Base-by-base conservation (phyloP, 2,888 invertebrate genomes). In the Globia sparganii region DNA sequence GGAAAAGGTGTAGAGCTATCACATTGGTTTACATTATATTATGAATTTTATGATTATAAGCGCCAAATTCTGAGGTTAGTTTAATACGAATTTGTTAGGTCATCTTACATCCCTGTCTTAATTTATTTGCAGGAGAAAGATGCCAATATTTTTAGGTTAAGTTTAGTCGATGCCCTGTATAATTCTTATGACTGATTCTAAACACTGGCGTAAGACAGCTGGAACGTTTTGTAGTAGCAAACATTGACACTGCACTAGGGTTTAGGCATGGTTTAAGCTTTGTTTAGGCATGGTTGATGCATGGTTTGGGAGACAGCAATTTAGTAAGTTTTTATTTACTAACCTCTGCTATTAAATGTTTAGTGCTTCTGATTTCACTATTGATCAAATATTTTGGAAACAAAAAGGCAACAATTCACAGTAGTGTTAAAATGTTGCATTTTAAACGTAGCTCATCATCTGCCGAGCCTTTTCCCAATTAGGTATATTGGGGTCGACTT, bases 301-400 rank as follows among this genome's bases (percentile, higher is more conserved):
- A 73, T n/a, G 77, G 72, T 46, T 72, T 61, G 25, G 83, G 83
- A 68, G 1, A 68, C n/a, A 83, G 83, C 83, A 83, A 83, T 81
- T 68, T 43, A 68, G n/a, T 49, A 74, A 40, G 8, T 66, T 56
- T 66, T 74, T 58, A 71, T 66, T 86, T 83, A 83, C 83, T 85
- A 78, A 83, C 83, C 83, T 82, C 64, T 61, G n/a, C 18, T 66
- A 71, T 61, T 25, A 11, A 61, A 34, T 1, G 28, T 37, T 65
- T 61, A 59, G 56, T 37, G 28, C 78, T 78, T 68, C 34, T 65
- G 18, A 21, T 53, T 43, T 34, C 56, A 64, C 64, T 9, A 2
- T 37, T 18, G 11, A 2, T 4, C 1, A 21, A 58, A 37, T 40
- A 13, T 21, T 53, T 43, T 64, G 0, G 1, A 21, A 34, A 56